Evolutionary conservation across 2,888 invertebrate species (phyloP), one percentile per base, ranked within the genome.

Genomic region (Hyles lineata): DNA sequence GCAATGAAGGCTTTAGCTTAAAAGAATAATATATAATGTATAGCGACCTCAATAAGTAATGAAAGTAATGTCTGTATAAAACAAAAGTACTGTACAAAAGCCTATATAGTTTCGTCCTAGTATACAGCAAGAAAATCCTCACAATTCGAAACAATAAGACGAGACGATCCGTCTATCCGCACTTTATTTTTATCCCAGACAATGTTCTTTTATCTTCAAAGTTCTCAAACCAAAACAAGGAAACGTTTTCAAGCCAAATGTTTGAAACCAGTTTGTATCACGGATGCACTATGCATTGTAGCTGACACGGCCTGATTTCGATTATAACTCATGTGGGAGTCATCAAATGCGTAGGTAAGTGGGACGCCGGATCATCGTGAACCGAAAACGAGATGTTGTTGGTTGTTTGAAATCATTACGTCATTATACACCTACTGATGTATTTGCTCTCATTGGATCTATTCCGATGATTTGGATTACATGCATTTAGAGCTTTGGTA

Each of bases 181-280:
- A 61, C 21, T 67, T 62, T 67, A 67, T 67, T 50, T 67, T 43
- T 67, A 67, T n/a, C 63, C 21, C 21, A 43, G 63, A 67, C 63
- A 62, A 29, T 43, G 15, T 43, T 43, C 23, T 43, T 63, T 32
- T 23, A 21, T 21, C 23, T 67, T 67, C 43, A 35, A 62, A 62
- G 43, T 50, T 67, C 55, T n/a, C 43, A 50, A 67, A 63, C 63
- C 43, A 43, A 63, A 63, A 67, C 67, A 67, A 67, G 67, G 67
- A 67, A 67, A 43, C 50, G 2, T 23, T 50, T 67, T 67, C 23
- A 25, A 67, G 21, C 23, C 23, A 23, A 17, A 50, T 67, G 43
- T 67, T 32, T 15, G 0, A 35, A 21, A 43, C 23, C 23, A 50
- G 55, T 55, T 50, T 21, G 23, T 67, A 17, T 43, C 50, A 43